Evolutionary conservation across 2,113 vertebrate genomes (phyloP).

Genomic region (Erythrocercus mccallii): DNA sequence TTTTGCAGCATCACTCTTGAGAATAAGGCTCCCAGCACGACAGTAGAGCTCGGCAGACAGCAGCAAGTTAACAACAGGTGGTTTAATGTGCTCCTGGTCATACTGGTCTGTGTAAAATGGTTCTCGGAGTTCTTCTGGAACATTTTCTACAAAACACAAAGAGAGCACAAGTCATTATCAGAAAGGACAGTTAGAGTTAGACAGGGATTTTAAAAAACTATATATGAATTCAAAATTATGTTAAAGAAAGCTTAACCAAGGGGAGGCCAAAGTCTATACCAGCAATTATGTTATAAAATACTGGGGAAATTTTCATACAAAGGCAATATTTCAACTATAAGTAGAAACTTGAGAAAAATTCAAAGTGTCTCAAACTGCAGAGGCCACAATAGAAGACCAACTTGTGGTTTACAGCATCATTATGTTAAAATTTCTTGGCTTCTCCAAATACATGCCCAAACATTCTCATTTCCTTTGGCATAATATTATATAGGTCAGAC

Average conservation of each 20-base stretch:
- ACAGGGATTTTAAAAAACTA: neutral
- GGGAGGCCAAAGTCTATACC: neutral
- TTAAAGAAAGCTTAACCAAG: neutral
- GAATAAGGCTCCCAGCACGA: constrained; percentile 89
- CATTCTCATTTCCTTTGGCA: neutral
- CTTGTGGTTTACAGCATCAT: neutral
- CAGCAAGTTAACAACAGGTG: constrained; percentile 88
- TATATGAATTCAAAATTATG: neutral
- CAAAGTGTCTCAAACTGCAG: neutral
- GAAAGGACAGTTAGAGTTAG: neutral
- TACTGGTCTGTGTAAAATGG: constrained; percentile 98
- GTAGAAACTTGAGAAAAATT: neutral
- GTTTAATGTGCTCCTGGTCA: constrained; percentile 97
- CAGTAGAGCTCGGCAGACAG: constrained; percentile 96
- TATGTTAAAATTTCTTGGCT: neutral
- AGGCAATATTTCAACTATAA: neutral
- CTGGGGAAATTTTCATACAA: neutral
- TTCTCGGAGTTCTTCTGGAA: constrained; percentile 88
- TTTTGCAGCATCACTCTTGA: constrained; percentile 87
- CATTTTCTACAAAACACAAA: constrained; percentile 77
- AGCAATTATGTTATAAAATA: neutral
- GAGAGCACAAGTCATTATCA: neutral
- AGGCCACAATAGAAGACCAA: neutral
- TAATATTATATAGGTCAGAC: neutral
- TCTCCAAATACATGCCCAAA: neutral